A percentile compares a stretch with the other conserved stretches of the same genome.
Evolutionary conservation across 64 coral and sea anemone genomes (phyloP).

Genomic region (Stichodactyla helianthus): DNA sequence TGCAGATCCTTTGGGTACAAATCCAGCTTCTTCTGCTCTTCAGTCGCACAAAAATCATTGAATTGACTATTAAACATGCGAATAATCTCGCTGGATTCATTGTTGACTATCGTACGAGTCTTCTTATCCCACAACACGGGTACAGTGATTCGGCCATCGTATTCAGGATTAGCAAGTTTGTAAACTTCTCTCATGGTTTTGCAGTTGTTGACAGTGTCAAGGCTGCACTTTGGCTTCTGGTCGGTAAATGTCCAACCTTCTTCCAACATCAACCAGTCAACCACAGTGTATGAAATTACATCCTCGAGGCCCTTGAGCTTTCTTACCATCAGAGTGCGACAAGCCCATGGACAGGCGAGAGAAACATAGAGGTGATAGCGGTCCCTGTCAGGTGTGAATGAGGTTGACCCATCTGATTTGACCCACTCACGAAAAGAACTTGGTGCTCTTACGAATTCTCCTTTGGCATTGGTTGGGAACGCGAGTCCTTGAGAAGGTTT

Average conservation of each 20-base stretch:
- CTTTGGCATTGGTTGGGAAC: slow-evolving; percentile 39
- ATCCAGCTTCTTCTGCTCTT: slow-evolving; percentile 76
- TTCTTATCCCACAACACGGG: slow-evolving; percentile 87
- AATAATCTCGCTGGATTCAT: slow-evolving; percentile 92
- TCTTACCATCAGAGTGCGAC: slow-evolving; percentile 55
- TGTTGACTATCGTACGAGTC: slow-evolving; percentile 73
- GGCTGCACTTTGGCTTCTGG: slow-evolving; percentile 64
- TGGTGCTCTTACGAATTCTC: slow-evolving; percentile 54
- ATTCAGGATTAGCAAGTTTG: slow-evolving; percentile 38
- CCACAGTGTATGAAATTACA: slow-evolving; percentile 71
- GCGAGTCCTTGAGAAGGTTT: slow-evolving; percentile 23
- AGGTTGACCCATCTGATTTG: slow-evolving; percentile 50
- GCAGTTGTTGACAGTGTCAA: slow-evolving; percentile 79
- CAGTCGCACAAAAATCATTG: slow-evolving; percentile 71
- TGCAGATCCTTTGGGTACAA: slow-evolving; percentile 77
- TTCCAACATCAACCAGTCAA: slow-evolving; percentile 60
- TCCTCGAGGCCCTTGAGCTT: slow-evolving; percentile 86
- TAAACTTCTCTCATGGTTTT: slow-evolving; percentile 73
- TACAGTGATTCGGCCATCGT: slow-evolving; percentile 60
- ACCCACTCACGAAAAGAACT: slow-evolving; percentile 63
- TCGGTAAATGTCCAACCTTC: slow-evolving; percentile 70
- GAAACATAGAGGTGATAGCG: slow-evolving; percentile 85
- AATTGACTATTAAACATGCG: slow-evolving; percentile 88
- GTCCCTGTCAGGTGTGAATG: slow-evolving; percentile 70
- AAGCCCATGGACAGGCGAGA: slow-evolving; percentile 83